These are phyloP conservation scores for Marronus borbonicus DNA, from an alignment of 2,888 invertebrate genomes.

Conservation along the genomic window DNA sequence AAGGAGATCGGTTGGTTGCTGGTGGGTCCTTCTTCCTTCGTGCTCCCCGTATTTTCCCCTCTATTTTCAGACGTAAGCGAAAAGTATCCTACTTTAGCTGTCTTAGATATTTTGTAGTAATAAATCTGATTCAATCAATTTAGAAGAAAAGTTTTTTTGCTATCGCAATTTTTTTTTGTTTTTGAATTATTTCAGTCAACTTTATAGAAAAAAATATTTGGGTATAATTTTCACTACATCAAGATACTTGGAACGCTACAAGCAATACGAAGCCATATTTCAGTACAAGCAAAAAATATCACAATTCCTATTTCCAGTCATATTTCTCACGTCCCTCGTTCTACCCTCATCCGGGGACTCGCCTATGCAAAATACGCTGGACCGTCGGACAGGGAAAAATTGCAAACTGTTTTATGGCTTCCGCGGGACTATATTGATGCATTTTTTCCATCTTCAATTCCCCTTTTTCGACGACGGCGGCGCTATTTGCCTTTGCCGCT, in stretches of 20 bases:
- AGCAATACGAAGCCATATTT: neutral
- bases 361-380: constrained; percentile 42
- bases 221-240: no score
- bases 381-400: constrained; percentile 46
- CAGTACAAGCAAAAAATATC: neutral
- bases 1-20: no score
- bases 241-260: neutral
- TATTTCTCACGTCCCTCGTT: neutral
- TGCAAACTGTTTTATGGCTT: constrained; percentile 50
- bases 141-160: no score
- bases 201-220: no score
- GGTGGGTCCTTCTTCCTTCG: no score
- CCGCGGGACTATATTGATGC: constrained; percentile 42
- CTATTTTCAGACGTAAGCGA: no score
- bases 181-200: no score
- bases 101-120: no score
- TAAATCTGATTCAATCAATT: no score
- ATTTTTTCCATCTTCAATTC: constrained; percentile 10
- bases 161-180: no score
- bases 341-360: neutral
- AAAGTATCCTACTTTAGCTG: no score
- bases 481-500: constrained; percentile 4
- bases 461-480: neutral
- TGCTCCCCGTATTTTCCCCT: no score
- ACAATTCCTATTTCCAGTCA: constrained; percentile 14